Evolutionary conservation across 2,888 invertebrate genomes (phyloP), one percentile per base, ranked within the genome.

Genomic region (Sisyra terminalis): DNA sequence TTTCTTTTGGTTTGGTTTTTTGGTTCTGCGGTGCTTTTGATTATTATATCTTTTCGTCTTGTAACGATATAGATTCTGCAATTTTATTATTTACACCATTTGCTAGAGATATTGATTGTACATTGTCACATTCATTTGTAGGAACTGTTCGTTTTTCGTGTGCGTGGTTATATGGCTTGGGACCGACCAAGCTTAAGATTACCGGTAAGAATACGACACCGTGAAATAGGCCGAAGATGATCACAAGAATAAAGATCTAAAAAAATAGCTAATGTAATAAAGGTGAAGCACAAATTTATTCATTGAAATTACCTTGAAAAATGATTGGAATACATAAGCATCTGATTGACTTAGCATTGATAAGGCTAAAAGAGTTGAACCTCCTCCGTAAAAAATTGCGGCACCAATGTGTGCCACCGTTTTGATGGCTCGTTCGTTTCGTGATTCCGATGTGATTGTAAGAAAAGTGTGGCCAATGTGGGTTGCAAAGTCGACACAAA

Each of bases 401-500:
- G 77, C 70, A 6, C 84, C 85, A 44, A 85, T 84, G 39, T 77
- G 72, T 1, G 71, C 69, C 1, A 86, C 71, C 0, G 85, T 78
- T 50, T 70, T 67, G 34, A 74, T 58, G 0, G 75, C 68, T 47
- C 83, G 64, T 11, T 71, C 67, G n/a, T 69, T 63, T 35, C 65
- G 65, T 24, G 65, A 56, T 7, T 13, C 38, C 10, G 29, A n/a
- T 13, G 64, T 60, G 13, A 70, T 61, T 2, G 78, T 78, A 51
- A 87, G 67, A 58, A 86, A 87, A 3, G 81, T 79, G 55, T 86
- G 85, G 1, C 83, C 82, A 5, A 84, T 76, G 54, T 84, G 84
- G 2, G 83, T 80, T 1, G 86, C 82, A 52, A 85, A 87, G 60
- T 88, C 87, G 1, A 87, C 82, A 53, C 85, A 84, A 40, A 88